Conservation (phyloP, 1,140 invertebrate species). For the Zophobas morio region DNA sequence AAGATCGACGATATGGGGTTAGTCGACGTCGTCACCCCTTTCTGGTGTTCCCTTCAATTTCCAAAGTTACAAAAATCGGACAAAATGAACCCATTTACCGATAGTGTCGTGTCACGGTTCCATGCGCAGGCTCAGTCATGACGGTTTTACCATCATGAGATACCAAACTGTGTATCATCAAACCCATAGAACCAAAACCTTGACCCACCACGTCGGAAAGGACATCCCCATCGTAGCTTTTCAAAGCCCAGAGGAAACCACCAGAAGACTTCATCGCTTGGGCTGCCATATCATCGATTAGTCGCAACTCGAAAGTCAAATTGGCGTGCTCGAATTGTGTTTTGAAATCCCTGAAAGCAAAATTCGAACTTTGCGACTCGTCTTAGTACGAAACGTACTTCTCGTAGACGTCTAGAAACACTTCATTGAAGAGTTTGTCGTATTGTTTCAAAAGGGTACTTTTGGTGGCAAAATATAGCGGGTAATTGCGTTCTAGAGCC, state of each 20-base stretch:
- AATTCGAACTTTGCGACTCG: neutral
- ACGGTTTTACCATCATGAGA: slow-evolving; percentile 96
- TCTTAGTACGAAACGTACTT: slow-evolving; percentile 63
- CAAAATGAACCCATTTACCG: slow-evolving; percentile 69
- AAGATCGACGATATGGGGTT: slow-evolving; percentile 99
- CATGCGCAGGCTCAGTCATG: slow-evolving; percentile 96
- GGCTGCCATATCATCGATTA: slow-evolving; percentile 87
- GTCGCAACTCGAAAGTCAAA: slow-evolving; percentile 83
- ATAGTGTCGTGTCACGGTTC: slow-evolving; percentile 95
- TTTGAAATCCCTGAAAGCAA: slow-evolving; percentile 74
- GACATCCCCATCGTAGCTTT: slow-evolving; percentile 86
- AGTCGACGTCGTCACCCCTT: slow-evolving; percentile 96
- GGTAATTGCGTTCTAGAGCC: slow-evolving; percentile 75
- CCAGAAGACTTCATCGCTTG: slow-evolving; percentile 81
- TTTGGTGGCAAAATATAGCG: slow-evolving; percentile 80
- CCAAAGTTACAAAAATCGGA: slow-evolving; percentile 1
- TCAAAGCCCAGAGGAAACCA: slow-evolving; percentile 85
- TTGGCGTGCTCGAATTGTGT: slow-evolving; percentile 73
- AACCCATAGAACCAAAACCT: slow-evolving; percentile 87
- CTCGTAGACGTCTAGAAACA: slow-evolving; percentile 80
- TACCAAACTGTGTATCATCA: slow-evolving; percentile 95
- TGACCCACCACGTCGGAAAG: slow-evolving; percentile 84
- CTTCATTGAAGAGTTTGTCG: slow-evolving; percentile 81
- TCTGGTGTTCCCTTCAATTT: slow-evolving; percentile 78
- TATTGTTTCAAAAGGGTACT: slow-evolving; percentile 83